Base-by-base conservation (phyloP, 2,113 vertebrate species). In the Sula dactylatra region DNA sequence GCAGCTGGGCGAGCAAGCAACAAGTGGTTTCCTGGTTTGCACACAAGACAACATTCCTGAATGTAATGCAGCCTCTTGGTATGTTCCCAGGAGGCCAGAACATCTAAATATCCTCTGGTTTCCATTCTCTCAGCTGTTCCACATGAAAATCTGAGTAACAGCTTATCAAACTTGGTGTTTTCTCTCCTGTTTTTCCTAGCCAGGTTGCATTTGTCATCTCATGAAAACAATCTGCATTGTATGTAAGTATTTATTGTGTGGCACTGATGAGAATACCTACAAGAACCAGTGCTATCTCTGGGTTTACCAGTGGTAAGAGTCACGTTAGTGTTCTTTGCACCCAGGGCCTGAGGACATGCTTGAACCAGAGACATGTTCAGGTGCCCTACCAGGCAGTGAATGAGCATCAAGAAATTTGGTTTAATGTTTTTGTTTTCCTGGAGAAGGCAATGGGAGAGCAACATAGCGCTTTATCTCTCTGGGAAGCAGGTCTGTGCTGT, bases 11-110 rank as follows among this genome's bases (percentile, higher is more conserved):
- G 45, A 92, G 84, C 61, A 76, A 87, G 78, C 18, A 85, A 40
- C 26, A 47, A 87, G 58, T 69, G 24, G 34, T 95, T 92, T 94
- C 40, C 74, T 67, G 44, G 61, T 94, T 52, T 58, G 64, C 55
- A 45, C 25, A 88, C 50, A 80, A 77, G 52, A 25, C 90, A 83
- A 44, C 50, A 90, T 94, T 88, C 71, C 71, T 94, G 72, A 77
- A 88, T 66, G 45, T 80, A 88, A 62, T 55, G n/a, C 38, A 88
- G 38, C 42, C 44, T 67, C 36, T 42, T 55, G 32, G 45, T 91
- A 55, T 67, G 55, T 73, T 92, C 54, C 81, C 74, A 88, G 61
- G 80, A 65, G 72, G 47, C 45, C 32, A 47, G 69, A 94, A 83
- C 36, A 81, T 38, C 77, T 84, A 94, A 94, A 89, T 89, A 42